Conservation (phyloP, 2,113 vertebrate species). For the Piaya cayana region DNA sequence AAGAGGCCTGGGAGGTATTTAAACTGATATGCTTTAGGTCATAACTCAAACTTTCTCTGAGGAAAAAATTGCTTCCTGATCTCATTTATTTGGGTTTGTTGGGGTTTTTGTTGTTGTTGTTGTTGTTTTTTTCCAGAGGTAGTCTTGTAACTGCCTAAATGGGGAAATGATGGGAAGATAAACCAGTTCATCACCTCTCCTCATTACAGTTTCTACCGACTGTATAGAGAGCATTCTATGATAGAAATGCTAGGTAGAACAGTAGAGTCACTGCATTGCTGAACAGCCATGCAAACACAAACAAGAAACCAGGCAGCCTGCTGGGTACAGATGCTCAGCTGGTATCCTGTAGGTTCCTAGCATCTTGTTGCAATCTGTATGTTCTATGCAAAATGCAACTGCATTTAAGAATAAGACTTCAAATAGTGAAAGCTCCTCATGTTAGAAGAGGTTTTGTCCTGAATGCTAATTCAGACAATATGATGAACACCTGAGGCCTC, state of each 20-base stretch:
- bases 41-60: not conserved
- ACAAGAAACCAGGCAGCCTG: not conserved
- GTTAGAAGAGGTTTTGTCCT: not conserved
- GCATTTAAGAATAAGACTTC: not conserved
- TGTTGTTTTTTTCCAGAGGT: not conserved
- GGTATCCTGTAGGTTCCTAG: rapidly evolving
- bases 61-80: not conserved
- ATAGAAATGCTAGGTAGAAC: not conserved
- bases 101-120: no score
- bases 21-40: not conserved
- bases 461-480: not conserved
- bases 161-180: not conserved
- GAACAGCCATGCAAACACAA: not conserved
- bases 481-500: not conserved
- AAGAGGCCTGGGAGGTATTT: not conserved
- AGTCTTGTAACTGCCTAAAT: not conserved
- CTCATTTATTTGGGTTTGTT: not conserved
- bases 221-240: rapidly evolving
- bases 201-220: not conserved
- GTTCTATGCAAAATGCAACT: not conserved
- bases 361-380: not conserved
- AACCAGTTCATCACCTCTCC: not conserved
- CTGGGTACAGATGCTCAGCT: not conserved
- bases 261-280: not conserved
- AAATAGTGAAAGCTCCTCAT: not conserved